Base-by-base conservation (phyloP, 2,797 vertebrate species). In the Dendrocincla tyrannina region DNA sequence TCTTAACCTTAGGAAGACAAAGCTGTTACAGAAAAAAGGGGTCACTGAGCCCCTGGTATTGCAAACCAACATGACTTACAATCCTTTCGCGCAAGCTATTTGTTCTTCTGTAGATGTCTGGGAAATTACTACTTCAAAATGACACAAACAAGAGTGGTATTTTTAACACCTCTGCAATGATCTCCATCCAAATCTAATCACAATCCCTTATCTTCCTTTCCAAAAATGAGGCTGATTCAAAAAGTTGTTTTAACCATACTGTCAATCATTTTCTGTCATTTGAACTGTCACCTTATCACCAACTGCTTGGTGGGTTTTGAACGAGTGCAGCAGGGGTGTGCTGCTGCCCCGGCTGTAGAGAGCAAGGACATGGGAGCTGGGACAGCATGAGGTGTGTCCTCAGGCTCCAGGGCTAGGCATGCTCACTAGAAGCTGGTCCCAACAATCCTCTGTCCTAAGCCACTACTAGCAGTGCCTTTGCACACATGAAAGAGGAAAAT, bases 321-420 rank as follows among this genome's bases (percentile, higher is more conserved):
- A 11, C 1, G 1, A 68, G 27, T 9, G 27, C 10, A 79, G 52
- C 0, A 2, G 25, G 0, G 1, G 2, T 13, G 49, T 52, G 20
- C 18, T 69, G 25, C 39, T 66, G 17, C 14, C 13, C 41, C n/a
- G 50, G n/a, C 2, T 13, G 10, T 9, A 39, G 32, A 56, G 5
- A 75, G 13, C 0, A 1, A 69, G 76, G 41, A 9, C 19, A 9
- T 2, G 32, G 32, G 13, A 64, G 2, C 4, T 1, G 23, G 20
- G 17, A 17, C 7, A 69, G 19, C 2, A 1, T 7, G 7, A 66
- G 17, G 12, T 18, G 17, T 2, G 0, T 3, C 25, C 7, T 23
- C 7, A 8, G 55, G 28, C 25, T 49, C 8, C 1, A 4, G 56
- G 37, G 33, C 10, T 10, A 25, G 46, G 10, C 9, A 56, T 24